Evolutionary conservation across 2,797 vertebrate genomes (phyloP), one percentile per base, ranked within the genome.

Genomic region (Novumbra hubbsi): DNA sequence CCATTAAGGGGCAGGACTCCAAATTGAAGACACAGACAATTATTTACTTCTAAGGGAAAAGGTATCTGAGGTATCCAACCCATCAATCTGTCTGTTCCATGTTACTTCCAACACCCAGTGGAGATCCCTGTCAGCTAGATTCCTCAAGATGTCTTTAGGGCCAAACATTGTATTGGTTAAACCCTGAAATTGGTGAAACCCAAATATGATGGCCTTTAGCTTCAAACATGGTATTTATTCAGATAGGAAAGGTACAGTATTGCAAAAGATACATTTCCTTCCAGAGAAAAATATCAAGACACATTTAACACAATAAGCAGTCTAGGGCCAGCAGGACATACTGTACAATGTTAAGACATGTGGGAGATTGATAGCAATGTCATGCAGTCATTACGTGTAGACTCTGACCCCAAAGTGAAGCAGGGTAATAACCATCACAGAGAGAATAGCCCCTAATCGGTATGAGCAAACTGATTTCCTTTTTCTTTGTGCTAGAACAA

Each of bases 11-110:
- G 41, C 12, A 45, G 41, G 41, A 45, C 11, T 14, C 6, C 73
- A 74, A 66, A 72, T 80, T 81, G 81, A 64, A 24, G 82, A 83
- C 50, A 78, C 63, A 85, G 79, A 84, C 76, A 70, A 27, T 70
- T 83, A 86, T 86, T 89, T 83, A 75, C 75, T 65, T 80, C 66
- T 76, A 71, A 76, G 57, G 14, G 19, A 81, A 76, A 68, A 76
- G 84, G 21, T 60, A 24, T 60, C 11, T 8, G 6, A 55, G 50
- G n/a, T 55, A 6, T 81, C 62, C 63, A 41, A 34, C 34, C 68
- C 65, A 81, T 87, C 71, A 77, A 70, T 78, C 74, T 73, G 64
- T 78, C 73, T 70, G 65, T 66, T 70, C 49, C 70, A 64, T 21
- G 73, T 76, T 68, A 71, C 57, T 75, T 74, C 81, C 78, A 19